Base-by-base conservation (phyloP, 1,140 invertebrate genomes). In the Marisa cornuarietis region DNA sequence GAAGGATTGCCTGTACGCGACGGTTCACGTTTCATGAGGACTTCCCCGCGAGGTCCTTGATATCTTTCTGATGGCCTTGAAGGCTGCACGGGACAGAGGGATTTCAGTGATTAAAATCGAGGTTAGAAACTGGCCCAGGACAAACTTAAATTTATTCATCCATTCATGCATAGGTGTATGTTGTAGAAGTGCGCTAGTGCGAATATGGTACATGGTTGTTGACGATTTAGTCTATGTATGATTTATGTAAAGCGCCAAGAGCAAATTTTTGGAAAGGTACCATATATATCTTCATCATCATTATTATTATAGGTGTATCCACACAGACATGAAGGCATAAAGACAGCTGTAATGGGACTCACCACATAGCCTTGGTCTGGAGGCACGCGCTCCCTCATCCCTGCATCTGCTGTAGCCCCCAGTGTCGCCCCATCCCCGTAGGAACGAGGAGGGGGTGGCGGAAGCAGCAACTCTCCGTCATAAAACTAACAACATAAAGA, bases 21-120 rank as follows among this genome's bases (percentile, higher is more conserved):
- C 65, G 69, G 42, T 18, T 76, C 80, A 26, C 73, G 72, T 24
- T 79, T 78, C n/a, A 85, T 71, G 58, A 85, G 80, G 62, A 81
- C 79, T 61, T 87, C 84, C 4, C 79, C 81, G 31, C 85, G 62
- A 10, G 85, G 83, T 16, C 85, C 82, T 31, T 81, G 79, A 16
- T 82, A 76, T 82, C 84, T 81, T 26, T 86, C 85, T 18, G 75
- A 77, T 58, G 85, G 84, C 73, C 80, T 85, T 49, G 84, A 85
- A 24, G 85, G 85, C 85, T 85, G 74, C 24, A 80, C 31, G 18
- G 24, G 62, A 2, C 18, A 63, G n/a, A 63, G 2, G 62, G 18
- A n/a, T n/a, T 63, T 63, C 62, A 63, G 1, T 63, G 3, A 20
- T n/a, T n/a, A 7, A 18, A 63, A 63, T 63, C 7, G 51, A 52